These are phyloP conservation scores for Epirrhoe tristata DNA, from an alignment of 2,888 invertebrate species.

Conservation along the genomic window DNA sequence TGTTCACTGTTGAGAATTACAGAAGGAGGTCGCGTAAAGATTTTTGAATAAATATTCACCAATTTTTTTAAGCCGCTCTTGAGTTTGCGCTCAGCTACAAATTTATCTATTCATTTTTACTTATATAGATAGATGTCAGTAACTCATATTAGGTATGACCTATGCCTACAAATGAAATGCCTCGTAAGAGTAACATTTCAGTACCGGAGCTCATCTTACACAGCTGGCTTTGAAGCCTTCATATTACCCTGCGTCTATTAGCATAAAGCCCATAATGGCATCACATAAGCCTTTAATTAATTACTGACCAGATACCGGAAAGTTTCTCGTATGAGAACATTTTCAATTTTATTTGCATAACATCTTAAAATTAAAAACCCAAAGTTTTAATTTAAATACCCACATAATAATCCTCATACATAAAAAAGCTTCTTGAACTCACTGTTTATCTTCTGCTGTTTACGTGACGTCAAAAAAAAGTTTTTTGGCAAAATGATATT, in stretches of 20 bases:
- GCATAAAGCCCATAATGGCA: conserved; percentile 80
- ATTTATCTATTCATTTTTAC: too few species aligned
- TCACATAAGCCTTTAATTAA: conserved; percentile 80
- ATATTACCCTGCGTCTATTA: conserved; percentile 77
- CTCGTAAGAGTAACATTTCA: not conserved
- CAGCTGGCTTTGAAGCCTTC: conserved; percentile 70
- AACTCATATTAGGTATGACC: too few species aligned
- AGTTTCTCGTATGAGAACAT: conserved; percentile 56
- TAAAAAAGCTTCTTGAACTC: too few species aligned
- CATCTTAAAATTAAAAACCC: conserved; percentile 34
- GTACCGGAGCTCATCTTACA: conserved; percentile 17
- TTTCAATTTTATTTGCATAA: conserved; percentile 66
- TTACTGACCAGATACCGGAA: conserved; percentile 69
- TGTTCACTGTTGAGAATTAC: too few species aligned
- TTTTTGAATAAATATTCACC: too few species aligned
- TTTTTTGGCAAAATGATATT: too few species aligned
- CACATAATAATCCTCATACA: not conserved
- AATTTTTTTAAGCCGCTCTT: too few species aligned
- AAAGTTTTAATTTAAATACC: not conserved
- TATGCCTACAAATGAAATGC: not conserved
- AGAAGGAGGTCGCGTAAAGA: too few species aligned
- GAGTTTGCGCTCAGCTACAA: too few species aligned
- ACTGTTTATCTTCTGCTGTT: too few species aligned
- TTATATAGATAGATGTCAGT: too few species aligned
- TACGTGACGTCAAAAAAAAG: too few species aligned